Evolutionary conservation across 2,888 invertebrate species (phyloP).

Genomic region (Brassicogethes aeneus): DNA sequence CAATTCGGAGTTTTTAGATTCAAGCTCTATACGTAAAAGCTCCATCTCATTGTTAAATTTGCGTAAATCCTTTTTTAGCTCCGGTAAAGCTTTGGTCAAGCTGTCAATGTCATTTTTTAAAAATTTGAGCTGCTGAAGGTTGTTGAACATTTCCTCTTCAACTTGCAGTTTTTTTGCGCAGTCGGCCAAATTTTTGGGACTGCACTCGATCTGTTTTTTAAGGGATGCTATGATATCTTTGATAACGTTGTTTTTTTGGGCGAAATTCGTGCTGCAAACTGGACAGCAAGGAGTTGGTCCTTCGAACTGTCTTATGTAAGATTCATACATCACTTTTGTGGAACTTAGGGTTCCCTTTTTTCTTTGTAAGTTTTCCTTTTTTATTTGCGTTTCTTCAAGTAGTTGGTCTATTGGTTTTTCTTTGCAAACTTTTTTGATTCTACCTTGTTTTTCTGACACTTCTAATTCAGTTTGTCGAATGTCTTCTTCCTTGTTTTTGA

Average conservation of each 20-base stretch:
- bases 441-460: slow-evolving; percentile 18
- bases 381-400: slow-evolving; percentile 51
- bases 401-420: slow-evolving; percentile 55
- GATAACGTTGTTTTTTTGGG: slow-evolving; percentile 42
- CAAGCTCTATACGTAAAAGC: slow-evolving; percentile 39
- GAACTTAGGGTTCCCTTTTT: slow-evolving; percentile 61
- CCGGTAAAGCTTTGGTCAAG: slow-evolving; percentile 54
- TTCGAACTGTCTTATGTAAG: slow-evolving; percentile 60
- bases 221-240: slow-evolving; percentile 53
- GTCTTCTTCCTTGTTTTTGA: slow-evolving; percentile 55
- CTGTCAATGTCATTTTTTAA: slow-evolving; percentile 53
- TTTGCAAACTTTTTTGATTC: slow-evolving; percentile 41
- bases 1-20: slow-evolving; percentile 38
- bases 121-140: slow-evolving; percentile 59
- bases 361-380: slow-evolving; percentile 58
- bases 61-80: slow-evolving; percentile 47
- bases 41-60: slow-evolving; percentile 46
- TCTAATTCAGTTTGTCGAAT: slow-evolving; percentile 36
- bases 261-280: slow-evolving; percentile 51
- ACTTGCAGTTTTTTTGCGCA: slow-evolving; percentile 53
- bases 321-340: slow-evolving; percentile 59
- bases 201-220: slow-evolving; percentile 55
- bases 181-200: slow-evolving; percentile 56
- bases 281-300: slow-evolving; percentile 70
- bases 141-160: slow-evolving; percentile 58